Base-by-base conservation (phyloP, 2,797 vertebrate genomes). In the Macropodus opercularis region DNA sequence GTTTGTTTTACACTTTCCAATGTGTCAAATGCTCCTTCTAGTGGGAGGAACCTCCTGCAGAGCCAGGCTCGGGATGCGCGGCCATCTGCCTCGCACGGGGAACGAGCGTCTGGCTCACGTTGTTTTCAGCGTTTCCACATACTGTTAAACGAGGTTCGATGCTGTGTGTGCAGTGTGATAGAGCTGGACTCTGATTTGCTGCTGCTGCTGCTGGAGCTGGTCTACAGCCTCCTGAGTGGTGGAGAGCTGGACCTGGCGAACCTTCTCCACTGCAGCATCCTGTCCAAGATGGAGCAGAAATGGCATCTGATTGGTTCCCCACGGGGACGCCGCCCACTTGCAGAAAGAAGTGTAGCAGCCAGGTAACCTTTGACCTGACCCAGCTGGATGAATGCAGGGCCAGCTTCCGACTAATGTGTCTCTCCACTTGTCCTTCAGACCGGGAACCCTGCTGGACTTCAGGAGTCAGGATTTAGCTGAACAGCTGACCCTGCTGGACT, bases 401-500 rank as follows among this genome's bases (percentile, higher is more conserved):
- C 9, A 3, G 4, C 10, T 35, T 2, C 23, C 39, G 10, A 52
- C 12, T 7, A 47, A 57, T 10, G 19, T 48, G 40, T 26, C 17
- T 7, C 9, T 34, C 3, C 11, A 39, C 17, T 8, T 23, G 9
- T 41, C 14, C 24, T 15, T 71, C 88, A 96, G 95, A 85, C 95
- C 95, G 0, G 95, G 95, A 23, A 96, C 94, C 0, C 84, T 96
- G 46, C 92, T 95, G 3, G 95, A 96, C 79, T 96, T 96, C 60
- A 94, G 94, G 75, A 96, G 95, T 64, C 95, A 95, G 0, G 95
- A 96, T 51, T 86, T 96, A 29, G 95, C 95, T 0, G 95, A 96
- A 54, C 95, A 96, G 89, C 83, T 96, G 63, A 96, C 95, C 0
- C 91, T 96, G 52, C 80, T 96, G 23, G 95, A 96, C 1, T 93